Percentiles rank a stretch among this genome's conserved stretches.
phyloP scores from a whole-genome alignment of 2,797 vertebrate species.

The Lepidocolaptes lacrymiger region DNA sequence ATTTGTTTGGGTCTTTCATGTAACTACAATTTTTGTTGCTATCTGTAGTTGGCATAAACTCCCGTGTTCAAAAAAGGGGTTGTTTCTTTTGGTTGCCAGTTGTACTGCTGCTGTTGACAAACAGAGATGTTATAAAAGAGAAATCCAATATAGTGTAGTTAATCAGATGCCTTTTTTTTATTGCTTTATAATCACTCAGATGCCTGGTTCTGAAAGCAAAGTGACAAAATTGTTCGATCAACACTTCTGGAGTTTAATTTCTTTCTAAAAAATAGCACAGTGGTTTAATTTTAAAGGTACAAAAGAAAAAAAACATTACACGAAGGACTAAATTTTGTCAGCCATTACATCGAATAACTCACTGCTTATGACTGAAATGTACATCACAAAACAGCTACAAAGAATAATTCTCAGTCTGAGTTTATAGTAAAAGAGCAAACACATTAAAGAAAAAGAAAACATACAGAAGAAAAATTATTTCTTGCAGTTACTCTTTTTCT shows the following conservation, averaged over 20 bases:
- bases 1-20: constrained; percentile 16
- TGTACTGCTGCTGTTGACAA: constrained; percentile 31
- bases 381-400: not conserved
- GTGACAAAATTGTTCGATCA: not conserved
- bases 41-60: constrained; percentile 26
- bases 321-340: not conserved
- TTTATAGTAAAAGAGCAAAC: not conserved
- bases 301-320: not conserved
- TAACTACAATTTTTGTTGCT: constrained; percentile 29
- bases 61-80: not conserved
- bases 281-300: constrained; percentile 4
- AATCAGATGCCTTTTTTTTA: constrained; percentile 34
- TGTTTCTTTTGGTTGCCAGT: constrained; percentile 14
- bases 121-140: constrained; percentile 43
- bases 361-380: not conserved
- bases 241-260: constrained; percentile 23
- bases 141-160: constrained; percentile 34
- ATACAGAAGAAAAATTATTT: not conserved
- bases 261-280: constrained; percentile 22
- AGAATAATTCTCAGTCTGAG: not conserved
- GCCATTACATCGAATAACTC: not conserved
- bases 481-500: constrained; percentile 21
- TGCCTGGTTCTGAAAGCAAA: constrained; percentile 49
- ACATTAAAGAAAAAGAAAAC: not conserved
- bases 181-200: constrained; percentile 27